phyloP scores from a whole-genome alignment of 2,113 vertebrate species.

The Pogona vitticeps region DNA sequence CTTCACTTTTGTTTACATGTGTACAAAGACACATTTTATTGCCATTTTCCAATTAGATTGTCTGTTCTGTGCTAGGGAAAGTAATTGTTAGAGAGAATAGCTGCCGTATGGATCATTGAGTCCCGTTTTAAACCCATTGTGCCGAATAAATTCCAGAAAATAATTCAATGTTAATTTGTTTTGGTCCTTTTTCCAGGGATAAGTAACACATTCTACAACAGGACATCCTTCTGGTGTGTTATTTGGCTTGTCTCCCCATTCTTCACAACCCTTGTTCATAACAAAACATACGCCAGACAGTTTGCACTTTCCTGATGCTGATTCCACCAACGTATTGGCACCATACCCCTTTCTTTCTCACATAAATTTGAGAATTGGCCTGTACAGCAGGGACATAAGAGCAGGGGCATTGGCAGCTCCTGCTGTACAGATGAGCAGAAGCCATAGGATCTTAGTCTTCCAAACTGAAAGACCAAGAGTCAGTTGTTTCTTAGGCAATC shows the following conservation, averaged over 20 bases:
- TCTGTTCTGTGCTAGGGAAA: conserved; percentile 1
- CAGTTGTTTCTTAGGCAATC: not conserved
- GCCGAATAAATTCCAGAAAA: conserved; percentile 18
- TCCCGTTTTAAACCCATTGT: conserved; percentile 16
- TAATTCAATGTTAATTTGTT: conserved; percentile 32
- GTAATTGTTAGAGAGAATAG: conserved; percentile 25
- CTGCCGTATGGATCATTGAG: conserved; percentile 13
- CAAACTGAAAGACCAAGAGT: not conserved
- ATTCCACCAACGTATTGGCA: not conserved
- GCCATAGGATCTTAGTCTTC: not conserved
- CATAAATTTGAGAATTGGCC: not conserved
- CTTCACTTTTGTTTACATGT: not conserved
- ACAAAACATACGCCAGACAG: not conserved
- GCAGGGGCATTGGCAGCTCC: not conserved
- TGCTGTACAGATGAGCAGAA: not conserved
- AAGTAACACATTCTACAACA: not conserved
- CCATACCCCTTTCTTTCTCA: not conserved
- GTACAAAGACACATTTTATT: not conserved
- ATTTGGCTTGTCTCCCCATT: conserved; percentile 4
- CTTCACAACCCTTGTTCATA: not conserved
- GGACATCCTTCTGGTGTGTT: conserved; percentile 19
- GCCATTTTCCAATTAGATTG: conserved; percentile 33
- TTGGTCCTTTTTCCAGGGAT: not conserved
- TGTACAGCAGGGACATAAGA: no score
- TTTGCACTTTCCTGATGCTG: not conserved